Base-by-base conservation (phyloP, 2,797 vertebrate genomes). In the Mallotus villosus region DNA sequence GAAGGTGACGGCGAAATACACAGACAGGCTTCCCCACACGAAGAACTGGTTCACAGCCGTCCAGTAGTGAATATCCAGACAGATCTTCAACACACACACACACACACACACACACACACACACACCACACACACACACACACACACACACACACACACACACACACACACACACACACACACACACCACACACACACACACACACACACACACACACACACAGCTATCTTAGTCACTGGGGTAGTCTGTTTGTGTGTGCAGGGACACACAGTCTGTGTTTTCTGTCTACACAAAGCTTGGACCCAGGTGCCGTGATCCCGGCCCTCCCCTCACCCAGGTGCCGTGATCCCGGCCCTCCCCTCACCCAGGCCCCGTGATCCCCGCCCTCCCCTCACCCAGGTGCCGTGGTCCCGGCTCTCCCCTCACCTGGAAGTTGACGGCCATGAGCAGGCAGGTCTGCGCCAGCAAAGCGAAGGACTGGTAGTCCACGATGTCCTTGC, bases 11-110 rank as follows among this genome's bases (percentile, higher is more conserved):
- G 94, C 94, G 70, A 98, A 98, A 88, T 97, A 99, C 63, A 94
- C 89, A 0, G 94, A 93, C 81, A 98, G 91, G 89, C 97, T 99
- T 25, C 96, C 96, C 97, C 97, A 99, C 62, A 95, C 90, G 73
- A 98, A 95, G 74, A 98, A 93, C 71, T 99, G 97, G 88, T 95
- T 98, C 74, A 98, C 90, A 1, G 94, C 85, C 0, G 97, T 99
- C 97, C 97, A 99, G 87, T 95, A 97, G 62, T 90, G 81, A 0
- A 94, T 99, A 84, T 96, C 94, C 86, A 99, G 84, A 46, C 93
- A 94, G 72, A 98, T 88, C 97, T 99, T 81, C n/a, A 84, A 67
- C 8, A 69, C 25, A 83, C 17, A 80, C 63, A 75, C 63, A 70
- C 17, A 27, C 63, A 64, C 27, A 61, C 68, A 34, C 16, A 24